Conservation (phyloP, 2,797 vertebrate species). For the Cuculus canorus region DNA sequence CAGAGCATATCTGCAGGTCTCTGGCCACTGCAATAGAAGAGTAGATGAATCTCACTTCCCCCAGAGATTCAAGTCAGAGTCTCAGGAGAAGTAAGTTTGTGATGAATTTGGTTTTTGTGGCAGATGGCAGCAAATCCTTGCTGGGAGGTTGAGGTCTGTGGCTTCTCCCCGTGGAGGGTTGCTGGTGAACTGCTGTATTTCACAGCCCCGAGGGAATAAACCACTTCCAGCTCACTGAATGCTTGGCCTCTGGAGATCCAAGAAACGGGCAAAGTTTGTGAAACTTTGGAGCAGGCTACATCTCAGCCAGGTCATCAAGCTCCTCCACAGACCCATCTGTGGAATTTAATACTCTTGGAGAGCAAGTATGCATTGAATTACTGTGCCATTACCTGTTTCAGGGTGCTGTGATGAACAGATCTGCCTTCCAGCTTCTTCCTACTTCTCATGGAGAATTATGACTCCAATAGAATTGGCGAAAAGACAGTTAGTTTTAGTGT, state of each 20-base stretch:
- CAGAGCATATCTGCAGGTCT: background rate
- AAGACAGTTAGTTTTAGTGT: background rate
- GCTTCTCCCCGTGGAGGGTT: background rate
- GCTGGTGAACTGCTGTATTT: background rate
- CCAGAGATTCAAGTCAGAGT: background rate
- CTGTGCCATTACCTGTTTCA: background rate
- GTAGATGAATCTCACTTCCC: background rate
- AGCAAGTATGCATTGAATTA: background rate
- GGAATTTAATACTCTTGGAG: background rate
- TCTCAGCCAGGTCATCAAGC: rapidly evolving
- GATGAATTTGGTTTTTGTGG: background rate
- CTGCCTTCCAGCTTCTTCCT: background rate
- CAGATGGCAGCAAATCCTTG: background rate
- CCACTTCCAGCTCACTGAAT: background rate
- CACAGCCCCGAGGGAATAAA: background rate
- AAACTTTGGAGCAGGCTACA: background rate
- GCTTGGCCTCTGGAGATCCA: background rate
- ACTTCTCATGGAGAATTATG: background rate
- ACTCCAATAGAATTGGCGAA: background rate
- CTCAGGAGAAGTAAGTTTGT: background rate
- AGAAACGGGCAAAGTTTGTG: background rate
- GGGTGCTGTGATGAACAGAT: background rate
- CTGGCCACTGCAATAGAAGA: background rate
- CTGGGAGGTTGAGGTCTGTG: background rate
- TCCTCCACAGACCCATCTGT: background rate